Evolutionary conservation across 2,797 vertebrate species (phyloP), one percentile per base, ranked within the genome.

Genomic region (Momotus momota): DNA sequence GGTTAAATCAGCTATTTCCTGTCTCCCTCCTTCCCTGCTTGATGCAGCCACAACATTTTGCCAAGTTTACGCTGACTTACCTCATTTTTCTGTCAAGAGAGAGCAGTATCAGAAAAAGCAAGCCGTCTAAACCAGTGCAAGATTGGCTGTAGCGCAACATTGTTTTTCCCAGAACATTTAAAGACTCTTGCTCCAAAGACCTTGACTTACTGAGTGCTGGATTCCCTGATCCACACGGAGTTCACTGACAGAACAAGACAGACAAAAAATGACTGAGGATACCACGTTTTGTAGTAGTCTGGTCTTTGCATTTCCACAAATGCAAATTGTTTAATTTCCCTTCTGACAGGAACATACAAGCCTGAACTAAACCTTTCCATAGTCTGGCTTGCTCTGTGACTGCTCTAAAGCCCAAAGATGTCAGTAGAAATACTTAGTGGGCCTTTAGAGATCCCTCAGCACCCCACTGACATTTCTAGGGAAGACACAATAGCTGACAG

Each of bases 1-100:
- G 26, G 83, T 92, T 77, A 87, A 85, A 85, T 49, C n/a, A 65
- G 67, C n/a, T 84, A 73, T 77, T 93, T 94, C 72, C 90, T 75
- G 38, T 46, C 54, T 45, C 52, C 33, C 20, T 89, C 23, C 62
- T 86, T 26, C 71, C 31, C 55, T 43, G 27, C 60, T 89, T 27
- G 52, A 85, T 57, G 55, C 31, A 61, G n/a, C 74, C 5, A 1
- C 49, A 74, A 92, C 43, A 54, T 61, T 73, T 58, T 69, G 69
- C 71, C 67, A 85, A 91, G 67, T 89, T 86, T 85, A 45, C 38
- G 12, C 55, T 80, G 45, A 64, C 55, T 88, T 84, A 84, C 58
- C 80, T 81, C 54, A 67, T 35, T 86, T 82, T 88, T 81, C 64
- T 96, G 81, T 55, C 27, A 84, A 77, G 20, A 86, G 27, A 90